phyloP scores from a whole-genome alignment of 2,888 invertebrate species.

The Himalopsyche tibetana region DNA sequence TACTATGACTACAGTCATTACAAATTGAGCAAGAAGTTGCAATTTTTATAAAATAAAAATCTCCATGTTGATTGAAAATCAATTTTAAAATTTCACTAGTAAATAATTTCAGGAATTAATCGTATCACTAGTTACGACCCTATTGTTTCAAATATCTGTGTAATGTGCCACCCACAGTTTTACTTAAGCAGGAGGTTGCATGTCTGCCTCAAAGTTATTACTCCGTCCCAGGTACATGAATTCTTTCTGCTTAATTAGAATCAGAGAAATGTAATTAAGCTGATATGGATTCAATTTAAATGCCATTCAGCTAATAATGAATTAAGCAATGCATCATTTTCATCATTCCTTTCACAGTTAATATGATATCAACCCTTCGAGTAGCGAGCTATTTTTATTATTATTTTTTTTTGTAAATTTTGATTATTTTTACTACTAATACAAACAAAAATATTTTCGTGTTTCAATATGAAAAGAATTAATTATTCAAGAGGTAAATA shows the following conservation, averaged over 20 bases:
- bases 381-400: too few species aligned
- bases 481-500: too few species aligned
- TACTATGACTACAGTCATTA: too few species aligned
- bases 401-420: too few species aligned
- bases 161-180: conserved; percentile 13
- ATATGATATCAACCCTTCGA: neutral
- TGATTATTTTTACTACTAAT: too few species aligned
- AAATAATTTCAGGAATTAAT: too few species aligned
- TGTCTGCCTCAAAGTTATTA: conserved; percentile 54
- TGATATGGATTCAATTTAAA: neutral
- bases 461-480: too few species aligned
- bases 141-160: neutral
- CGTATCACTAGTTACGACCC: neutral
- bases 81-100: too few species aligned
- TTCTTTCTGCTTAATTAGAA: conserved; percentile 11
- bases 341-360: neutral
- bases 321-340: conserved; percentile 1
- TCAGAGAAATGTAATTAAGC: conserved; percentile 26
- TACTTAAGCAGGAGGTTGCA: conserved; percentile 50
- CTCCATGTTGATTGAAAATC: too few species aligned
- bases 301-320: neutral
- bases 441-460: too few species aligned
- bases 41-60: too few species aligned
- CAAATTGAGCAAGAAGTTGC: neutral
- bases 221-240: conserved; percentile 58